These are phyloP conservation scores for Mandrillus leucophaeus DNA, from an alignment of 2,113 vertebrate genomes.

Conservation along the genomic window DNA sequence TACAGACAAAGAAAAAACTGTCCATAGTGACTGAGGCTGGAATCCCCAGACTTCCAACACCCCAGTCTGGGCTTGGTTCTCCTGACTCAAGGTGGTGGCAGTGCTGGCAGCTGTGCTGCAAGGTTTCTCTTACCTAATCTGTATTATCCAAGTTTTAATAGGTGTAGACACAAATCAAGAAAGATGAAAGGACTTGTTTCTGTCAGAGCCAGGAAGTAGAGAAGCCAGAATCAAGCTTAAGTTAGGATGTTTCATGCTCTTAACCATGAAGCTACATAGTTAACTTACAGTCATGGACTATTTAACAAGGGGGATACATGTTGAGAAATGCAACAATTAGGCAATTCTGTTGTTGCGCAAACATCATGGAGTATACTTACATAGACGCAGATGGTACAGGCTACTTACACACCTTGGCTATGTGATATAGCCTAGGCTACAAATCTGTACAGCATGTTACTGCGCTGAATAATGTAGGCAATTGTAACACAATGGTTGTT, in stretches of 20 bases:
- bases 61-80: background rate
- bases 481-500: background rate
- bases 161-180: background rate
- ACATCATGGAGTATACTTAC: background rate
- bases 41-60: background rate
- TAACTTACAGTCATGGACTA: background rate
- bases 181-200: background rate
- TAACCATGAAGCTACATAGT: background rate
- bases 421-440: background rate
- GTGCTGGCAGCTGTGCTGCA: conserved; percentile 55
- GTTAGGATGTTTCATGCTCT: background rate
- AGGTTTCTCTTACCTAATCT: background rate
- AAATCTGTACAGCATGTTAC: background rate
- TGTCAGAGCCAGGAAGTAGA: conserved; percentile 10
- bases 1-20: conserved; percentile 83
- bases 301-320: background rate
- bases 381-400: background rate
- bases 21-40: conserved; percentile 32
- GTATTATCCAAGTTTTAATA: conserved; percentile 31
- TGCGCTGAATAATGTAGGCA: background rate
- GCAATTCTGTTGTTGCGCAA: background rate
- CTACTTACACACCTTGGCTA: background rate
- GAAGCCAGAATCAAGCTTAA: background rate
- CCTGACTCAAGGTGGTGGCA: background rate
- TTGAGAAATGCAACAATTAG: background rate